Conservation (phyloP, 2,888 invertebrate genomes). For the Ommatoiulus sabulosus region DNA sequence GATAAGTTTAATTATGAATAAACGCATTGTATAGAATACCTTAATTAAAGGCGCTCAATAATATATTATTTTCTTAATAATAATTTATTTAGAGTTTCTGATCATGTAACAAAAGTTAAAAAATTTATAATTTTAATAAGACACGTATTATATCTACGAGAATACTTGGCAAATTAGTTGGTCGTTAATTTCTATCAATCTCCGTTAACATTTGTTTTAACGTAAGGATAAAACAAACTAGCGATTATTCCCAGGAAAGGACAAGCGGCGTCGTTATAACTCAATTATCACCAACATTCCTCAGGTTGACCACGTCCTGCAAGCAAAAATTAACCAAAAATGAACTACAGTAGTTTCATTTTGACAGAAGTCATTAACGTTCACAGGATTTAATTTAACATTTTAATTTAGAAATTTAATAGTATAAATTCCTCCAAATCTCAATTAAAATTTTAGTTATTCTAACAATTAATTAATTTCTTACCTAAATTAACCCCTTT, state of each 20-base stretch:
- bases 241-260: neutral
- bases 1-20: too few species aligned
- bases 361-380: neutral
- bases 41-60: neutral
- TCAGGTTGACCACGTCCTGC: constrained; percentile 12
- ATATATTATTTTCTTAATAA: neutral
- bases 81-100: neutral
- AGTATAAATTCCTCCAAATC: neutral
- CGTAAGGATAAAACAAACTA: neutral
- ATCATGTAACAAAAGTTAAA: neutral
- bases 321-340: neutral
- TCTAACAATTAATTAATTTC: neutral
- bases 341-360: neutral
- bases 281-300: neutral
- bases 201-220: neutral
- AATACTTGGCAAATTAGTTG: neutral
- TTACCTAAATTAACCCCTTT: neutral
- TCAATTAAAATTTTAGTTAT: neutral
- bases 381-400: neutral
- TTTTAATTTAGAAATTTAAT: neutral
- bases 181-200: neutral
- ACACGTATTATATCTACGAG: constrained; percentile 6
- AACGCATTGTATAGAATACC: neutral
- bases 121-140: constrained; percentile 9
- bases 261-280: neutral